Evolutionary conservation across 2,113 vertebrate genomes (phyloP).

Genomic region (Neogale vison): DNA sequence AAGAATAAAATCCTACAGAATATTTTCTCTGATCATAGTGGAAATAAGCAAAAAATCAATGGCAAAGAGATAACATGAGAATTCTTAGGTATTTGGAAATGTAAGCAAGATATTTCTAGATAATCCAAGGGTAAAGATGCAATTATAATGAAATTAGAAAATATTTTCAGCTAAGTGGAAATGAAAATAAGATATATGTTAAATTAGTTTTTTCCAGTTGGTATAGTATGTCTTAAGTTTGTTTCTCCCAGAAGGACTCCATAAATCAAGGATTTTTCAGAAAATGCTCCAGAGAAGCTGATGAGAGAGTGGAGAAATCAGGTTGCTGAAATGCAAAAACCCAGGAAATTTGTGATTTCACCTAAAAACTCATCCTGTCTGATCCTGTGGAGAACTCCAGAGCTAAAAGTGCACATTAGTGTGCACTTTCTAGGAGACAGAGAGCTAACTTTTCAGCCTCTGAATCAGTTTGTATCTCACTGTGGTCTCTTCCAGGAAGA

Average conservation of each 20-base stretch:
- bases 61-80: neutral
- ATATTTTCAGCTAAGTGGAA: neutral
- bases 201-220: neutral
- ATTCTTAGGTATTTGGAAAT: neutral
- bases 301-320: neutral
- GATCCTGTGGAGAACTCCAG: neutral
- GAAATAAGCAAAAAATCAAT: neutral
- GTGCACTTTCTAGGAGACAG: neutral
- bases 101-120: neutral
- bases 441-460: neutral
- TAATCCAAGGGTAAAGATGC: neutral
- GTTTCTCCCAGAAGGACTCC: neutral
- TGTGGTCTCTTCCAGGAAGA: neutral
- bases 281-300: neutral
- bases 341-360: neutral
- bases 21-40: neutral
- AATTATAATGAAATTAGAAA: neutral
- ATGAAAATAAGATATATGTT: neutral
- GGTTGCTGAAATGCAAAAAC: neutral
- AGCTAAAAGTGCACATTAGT: neutral
- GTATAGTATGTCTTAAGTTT: neutral
- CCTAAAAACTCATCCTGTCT: neutral
- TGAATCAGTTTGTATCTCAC: neutral
- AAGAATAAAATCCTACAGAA: neutral
- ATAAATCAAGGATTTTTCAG: neutral